Conservation (phyloP, 1,140 invertebrate species). For the Ericerus pela region DNA sequence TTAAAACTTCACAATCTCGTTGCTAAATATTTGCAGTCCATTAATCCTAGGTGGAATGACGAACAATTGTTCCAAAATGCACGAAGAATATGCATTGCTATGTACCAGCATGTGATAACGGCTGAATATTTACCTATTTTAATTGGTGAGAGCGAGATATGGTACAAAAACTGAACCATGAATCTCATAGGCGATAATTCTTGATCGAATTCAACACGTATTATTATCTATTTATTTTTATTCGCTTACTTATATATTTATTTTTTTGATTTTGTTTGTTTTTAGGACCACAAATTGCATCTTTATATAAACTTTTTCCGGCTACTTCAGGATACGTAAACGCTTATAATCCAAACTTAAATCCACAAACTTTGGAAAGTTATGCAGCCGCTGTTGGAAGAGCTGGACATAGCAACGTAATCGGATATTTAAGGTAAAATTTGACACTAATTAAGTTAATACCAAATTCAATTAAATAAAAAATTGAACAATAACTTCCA, state of each 20-base stretch:
- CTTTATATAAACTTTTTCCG: background rate
- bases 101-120: slow-evolving; percentile 76
- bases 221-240: background rate
- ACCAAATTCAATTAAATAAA: too few species aligned
- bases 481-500: too few species aligned
- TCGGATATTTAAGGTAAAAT: too few species aligned
- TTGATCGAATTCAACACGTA: background rate
- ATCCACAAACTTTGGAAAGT: slow-evolving; percentile 11
- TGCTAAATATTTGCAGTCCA: slow-evolving; percentile 39
- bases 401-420: background rate
- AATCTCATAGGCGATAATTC: background rate
- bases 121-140: slow-evolving; percentile 73
- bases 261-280: background rate
- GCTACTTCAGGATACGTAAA: background rate
- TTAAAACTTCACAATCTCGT: slow-evolving; percentile 77
- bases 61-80: slow-evolving; percentile 64
- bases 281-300: background rate
- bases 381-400: slow-evolving; percentile 1
- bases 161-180: background rate
- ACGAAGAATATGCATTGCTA: slow-evolving; percentile 61
- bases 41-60: slow-evolving; percentile 56
- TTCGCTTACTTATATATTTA: background rate
- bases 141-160: slow-evolving; percentile 37
- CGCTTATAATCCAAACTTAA: background rate
- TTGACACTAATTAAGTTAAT: too few species aligned